These are phyloP conservation scores for Plecotus auritus DNA, from an alignment of 2,113 vertebrate genomes.

Conservation along the genomic window DNA sequence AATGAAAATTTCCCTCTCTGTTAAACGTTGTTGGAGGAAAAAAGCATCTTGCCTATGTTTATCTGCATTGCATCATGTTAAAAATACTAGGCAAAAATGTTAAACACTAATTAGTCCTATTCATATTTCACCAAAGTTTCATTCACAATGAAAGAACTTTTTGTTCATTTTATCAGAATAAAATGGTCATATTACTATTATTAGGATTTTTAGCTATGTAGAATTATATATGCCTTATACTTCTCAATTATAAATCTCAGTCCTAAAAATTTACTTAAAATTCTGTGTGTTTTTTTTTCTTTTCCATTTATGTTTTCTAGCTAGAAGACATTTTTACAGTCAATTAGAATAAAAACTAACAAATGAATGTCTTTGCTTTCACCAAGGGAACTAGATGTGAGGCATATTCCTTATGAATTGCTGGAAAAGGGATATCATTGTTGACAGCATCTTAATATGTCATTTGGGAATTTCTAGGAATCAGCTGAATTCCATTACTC, in stretches of 20 bases:
- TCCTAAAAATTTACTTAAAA: not conserved
- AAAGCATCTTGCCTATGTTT: not conserved
- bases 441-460: not conserved
- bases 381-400: not conserved
- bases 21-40: not conserved
- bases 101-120: not conserved
- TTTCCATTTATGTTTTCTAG: not conserved
- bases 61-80: conserved; percentile 39
- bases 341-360: conserved; percentile 21
- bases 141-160: conserved; percentile 34
- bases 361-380: conserved; percentile 7
- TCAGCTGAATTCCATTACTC: not conserved
- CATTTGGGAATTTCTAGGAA: not conserved
- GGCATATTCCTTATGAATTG: not conserved
- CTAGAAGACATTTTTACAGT: not conserved
- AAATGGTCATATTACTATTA: not conserved
- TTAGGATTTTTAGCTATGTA: not conserved
- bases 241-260: not conserved
- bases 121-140: conserved; percentile 41
- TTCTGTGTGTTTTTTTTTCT: not conserved
- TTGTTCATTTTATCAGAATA: conserved; percentile 17
- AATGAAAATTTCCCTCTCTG: conserved; percentile 21
- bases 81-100: not conserved
- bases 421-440: not conserved
- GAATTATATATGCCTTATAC: not conserved